Base-by-base conservation (phyloP, 2,113 vertebrate species). In the Anolis sagrei region DNA sequence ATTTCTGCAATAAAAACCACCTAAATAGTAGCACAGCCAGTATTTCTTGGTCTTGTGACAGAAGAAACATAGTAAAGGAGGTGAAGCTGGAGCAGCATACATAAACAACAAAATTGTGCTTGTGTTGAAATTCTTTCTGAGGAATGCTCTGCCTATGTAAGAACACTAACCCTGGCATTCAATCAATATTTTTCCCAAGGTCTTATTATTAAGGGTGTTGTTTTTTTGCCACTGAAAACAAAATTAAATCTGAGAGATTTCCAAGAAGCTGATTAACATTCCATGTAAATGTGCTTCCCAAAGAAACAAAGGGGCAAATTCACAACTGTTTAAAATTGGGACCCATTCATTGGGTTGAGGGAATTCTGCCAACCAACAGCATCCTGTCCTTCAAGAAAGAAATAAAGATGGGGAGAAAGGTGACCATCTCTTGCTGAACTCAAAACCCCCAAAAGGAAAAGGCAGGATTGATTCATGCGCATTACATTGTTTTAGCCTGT, bases 11-110 rank as follows among this genome's bases (percentile, higher is more conserved):
- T 29, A 74, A 44, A 16, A 70, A 88, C 7, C 7, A 8, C 90
- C 70, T 89, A 79, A 66, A 74, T 90, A 85, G 80, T 39, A 62
- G 27, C 68, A 34, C n/a, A 14, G 39, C 69, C 70, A 86, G 64
- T 19, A 8, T 66, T 81, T 83, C 86, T 70, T 85, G 73, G 25
- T 85, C 81, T 49, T 72, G 76, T 64, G 84, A 90, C 49, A 78
- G 75, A 81, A 87, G 25, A 87, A 78, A 84, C 66, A 25, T 11
- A 61, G 48, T n/a, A 69, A 3, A 75, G 69, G 44, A 4, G 11
- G 76, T 83, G 3, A 75, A 88, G 66, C 19, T 32, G 78, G 32
- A 32, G 54, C 76, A 74, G 83, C 49, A 36, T 29, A 16, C 87
- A 87, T 80, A 66, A 82, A 58, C 7, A n/a, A 75, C 32, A 18